phyloP scores from a whole-genome alignment of 1,140 invertebrate genomes.

The Nasonia vitripennis region DNA sequence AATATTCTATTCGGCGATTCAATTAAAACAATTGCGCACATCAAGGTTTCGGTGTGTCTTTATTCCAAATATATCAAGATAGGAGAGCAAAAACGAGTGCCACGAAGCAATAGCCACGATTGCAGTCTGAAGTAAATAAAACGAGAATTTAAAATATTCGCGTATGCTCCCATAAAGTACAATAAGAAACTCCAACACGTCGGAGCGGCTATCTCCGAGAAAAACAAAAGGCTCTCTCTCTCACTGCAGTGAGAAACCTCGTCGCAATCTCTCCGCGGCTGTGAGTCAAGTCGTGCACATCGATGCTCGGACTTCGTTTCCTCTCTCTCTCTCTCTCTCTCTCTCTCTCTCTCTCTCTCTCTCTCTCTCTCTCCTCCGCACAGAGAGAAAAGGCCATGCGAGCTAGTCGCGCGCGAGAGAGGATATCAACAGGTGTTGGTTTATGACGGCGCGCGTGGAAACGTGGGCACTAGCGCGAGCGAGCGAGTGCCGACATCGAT shows the following conservation, averaged over 20 bases:
- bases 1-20: too few relatives aligned
- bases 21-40: too few relatives aligned
- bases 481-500: conserved; percentile 66
- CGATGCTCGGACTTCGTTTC: not conserved
- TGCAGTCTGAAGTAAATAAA: not conserved
- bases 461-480: conserved; percentile 60
- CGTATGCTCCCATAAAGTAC: not conserved
- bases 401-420: not conserved
- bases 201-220: not conserved
- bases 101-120: too few relatives aligned
- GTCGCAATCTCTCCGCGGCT: not conserved
- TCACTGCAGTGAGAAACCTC: not conserved
- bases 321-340: too few relatives aligned
- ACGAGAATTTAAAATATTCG: not conserved
- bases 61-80: too few relatives aligned
- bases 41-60: too few relatives aligned
- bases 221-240: not conserved
- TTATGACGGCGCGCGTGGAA: conserved; percentile 66
- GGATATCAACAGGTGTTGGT: conserved; percentile 69
- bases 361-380: not conserved
- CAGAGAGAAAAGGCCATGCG: not conserved
- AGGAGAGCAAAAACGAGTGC: too few relatives aligned
- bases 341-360: not conserved
- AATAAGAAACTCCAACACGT: not conserved
- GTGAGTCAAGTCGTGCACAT: not conserved